Conservation (phyloP, 2,888 invertebrate genomes). For the Atethmia centrago region DNA sequence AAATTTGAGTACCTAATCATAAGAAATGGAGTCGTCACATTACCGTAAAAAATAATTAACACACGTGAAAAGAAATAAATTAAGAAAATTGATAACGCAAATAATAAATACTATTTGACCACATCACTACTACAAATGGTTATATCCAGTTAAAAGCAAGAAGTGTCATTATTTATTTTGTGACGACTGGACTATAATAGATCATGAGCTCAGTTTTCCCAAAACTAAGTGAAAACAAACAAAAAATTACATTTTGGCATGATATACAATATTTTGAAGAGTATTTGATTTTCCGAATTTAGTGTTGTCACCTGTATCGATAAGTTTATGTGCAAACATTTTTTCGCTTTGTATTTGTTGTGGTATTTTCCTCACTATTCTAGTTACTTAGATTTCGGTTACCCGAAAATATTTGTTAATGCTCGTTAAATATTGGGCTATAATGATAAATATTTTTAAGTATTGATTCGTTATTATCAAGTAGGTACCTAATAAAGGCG, state of each 20-base stretch:
- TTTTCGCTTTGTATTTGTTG: background rate
- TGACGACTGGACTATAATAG: constrained; percentile 1
- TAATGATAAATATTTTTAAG: too few species aligned
- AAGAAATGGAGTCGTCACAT: background rate
- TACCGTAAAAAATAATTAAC: background rate
- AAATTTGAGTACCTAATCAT: background rate
- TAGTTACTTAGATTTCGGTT: background rate
- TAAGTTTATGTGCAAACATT: constrained; percentile 34
- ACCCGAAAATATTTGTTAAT: background rate
- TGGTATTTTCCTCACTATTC: constrained; percentile 5
- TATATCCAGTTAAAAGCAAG: background rate
- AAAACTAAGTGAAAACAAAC: constrained; percentile 11
- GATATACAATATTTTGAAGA: constrained; percentile 7
- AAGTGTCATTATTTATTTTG: constrained; percentile 6
- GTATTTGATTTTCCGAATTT: constrained; percentile 28
- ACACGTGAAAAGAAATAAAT: constrained; percentile 1
- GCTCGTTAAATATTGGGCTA: background rate
- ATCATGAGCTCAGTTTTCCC: constrained; percentile 24
- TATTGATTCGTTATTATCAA: background rate
- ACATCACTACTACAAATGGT: constrained; percentile 18
- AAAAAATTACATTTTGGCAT: constrained; percentile 1
- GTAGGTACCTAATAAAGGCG: background rate
- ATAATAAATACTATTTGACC: constrained; percentile 3
- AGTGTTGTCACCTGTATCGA: constrained; percentile 1
- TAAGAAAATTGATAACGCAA: background rate